Percentiles rank a stretch among this genome's conserved stretches.
Evolutionary conservation across 53 echinoderm and acorn worm species (phyloP).

Genomic region (Arbacia lixula): DNA sequence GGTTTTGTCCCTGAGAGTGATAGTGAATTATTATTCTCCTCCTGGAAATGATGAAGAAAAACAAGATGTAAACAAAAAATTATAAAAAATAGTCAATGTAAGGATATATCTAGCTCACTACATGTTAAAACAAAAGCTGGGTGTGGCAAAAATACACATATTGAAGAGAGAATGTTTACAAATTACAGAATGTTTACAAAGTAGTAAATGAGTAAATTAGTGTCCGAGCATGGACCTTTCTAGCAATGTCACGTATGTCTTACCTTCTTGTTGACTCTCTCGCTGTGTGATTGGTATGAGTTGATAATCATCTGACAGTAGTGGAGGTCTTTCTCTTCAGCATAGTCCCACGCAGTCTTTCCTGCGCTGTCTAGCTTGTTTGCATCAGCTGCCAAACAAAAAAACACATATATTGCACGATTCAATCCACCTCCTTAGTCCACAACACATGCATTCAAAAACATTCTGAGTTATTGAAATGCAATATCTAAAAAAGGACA

Average conservation of each 20-base stretch:
- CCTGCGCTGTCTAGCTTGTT: conserved; percentile 52
- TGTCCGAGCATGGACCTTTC: no score
- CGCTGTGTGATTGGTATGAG: conserved; percentile 66
- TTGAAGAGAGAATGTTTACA: no score
- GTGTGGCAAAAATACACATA: no score
- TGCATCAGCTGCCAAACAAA: conserved; percentile 43
- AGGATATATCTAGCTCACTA: no score
- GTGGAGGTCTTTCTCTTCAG: conserved; percentile 69
- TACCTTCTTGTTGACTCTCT: conserved; percentile 29
- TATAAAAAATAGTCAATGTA: no score
- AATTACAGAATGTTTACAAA: no score
- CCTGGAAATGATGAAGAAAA: neutral
- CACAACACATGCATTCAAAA: no score
- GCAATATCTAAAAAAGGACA: no score
- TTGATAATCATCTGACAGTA: conserved; percentile 80
- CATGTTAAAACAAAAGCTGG: no score
- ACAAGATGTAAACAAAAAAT: conserved; percentile 32
- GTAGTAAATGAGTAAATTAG: no score
- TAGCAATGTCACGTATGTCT: conserved; percentile 1
- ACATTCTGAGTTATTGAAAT: no score
- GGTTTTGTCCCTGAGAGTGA: conserved; percentile 13
- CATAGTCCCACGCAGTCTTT: conserved; percentile 79
- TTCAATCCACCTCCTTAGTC: no score
- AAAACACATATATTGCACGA: neutral
- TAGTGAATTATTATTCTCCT: conserved; percentile 35